phyloP scores from a whole-genome alignment of 1,140 invertebrate genomes.

The Elysia chlorotica region DNA sequence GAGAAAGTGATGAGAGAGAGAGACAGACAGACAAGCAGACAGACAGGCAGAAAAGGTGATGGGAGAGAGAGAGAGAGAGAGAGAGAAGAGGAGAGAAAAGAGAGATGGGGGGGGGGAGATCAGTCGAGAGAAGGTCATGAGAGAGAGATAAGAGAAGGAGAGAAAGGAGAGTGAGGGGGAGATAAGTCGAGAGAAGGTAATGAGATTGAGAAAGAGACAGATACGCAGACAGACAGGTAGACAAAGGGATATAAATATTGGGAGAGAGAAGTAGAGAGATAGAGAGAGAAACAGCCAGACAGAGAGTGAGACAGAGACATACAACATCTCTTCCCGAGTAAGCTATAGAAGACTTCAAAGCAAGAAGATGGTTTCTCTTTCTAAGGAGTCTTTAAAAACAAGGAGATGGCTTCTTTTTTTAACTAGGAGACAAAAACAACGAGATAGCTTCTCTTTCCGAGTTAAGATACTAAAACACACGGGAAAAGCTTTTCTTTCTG shows the following conservation, averaged over 20 bases:
- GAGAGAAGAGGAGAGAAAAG: not conserved
- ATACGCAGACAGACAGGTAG: not conserved
- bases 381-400: too few relatives aligned
- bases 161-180: not conserved
- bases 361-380: too few relatives aligned
- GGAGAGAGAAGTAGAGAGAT: conserved; percentile 3
- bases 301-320: too few relatives aligned
- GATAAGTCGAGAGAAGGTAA: not conserved
- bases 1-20: too few relatives aligned
- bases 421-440: too few relatives aligned
- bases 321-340: too few relatives aligned
- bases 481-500: too few relatives aligned
- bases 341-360: too few relatives aligned
- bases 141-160: too few relatives aligned
- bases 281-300: conserved; percentile 1
- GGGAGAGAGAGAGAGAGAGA: conserved; percentile 10
- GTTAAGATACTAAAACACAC: too few relatives aligned
- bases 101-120: not conserved
- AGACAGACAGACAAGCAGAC: not conserved
- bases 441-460: too few relatives aligned
- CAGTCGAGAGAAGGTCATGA: not conserved
- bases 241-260: not conserved
- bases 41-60: not conserved
- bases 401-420: too few relatives aligned
- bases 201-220: conserved; percentile 8